phyloP scores from a whole-genome alignment of 2,888 invertebrate genomes.

The Chesias legatella region DNA sequence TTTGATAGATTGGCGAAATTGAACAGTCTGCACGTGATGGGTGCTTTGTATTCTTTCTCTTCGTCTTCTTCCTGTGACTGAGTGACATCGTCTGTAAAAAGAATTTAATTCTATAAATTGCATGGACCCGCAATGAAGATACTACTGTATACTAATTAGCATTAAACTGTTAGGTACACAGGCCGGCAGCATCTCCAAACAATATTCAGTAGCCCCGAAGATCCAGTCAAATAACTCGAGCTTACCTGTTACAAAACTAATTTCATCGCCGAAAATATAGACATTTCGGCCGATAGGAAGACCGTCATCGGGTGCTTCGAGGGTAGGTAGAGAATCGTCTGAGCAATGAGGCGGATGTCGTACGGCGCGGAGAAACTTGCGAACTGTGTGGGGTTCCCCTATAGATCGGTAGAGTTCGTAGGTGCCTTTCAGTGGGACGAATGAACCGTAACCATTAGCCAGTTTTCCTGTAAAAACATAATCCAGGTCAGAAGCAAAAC shows the following conservation, averaged over 20 bases:
- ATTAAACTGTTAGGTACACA: no score
- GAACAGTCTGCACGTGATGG: constrained; percentile 40
- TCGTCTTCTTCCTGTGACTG: constrained; percentile 20
- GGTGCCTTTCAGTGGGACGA: constrained; percentile 62
- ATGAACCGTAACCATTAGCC: constrained; percentile 50
- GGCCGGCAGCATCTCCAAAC: no score
- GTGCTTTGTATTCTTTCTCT: constrained; percentile 9
- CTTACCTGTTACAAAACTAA: constrained; percentile 53
- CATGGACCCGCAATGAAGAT: no score
- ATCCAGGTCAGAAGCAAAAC: no score
- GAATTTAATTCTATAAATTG: no score
- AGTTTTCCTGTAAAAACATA: constrained; percentile 45
- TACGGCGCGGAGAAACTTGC: constrained; percentile 54
- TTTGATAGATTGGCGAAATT: constrained; percentile 60
- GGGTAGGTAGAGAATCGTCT: constrained; percentile 33
- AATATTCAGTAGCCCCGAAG: no score
- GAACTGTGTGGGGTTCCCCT: constrained; percentile 71
- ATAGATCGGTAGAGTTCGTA: constrained; percentile 66
- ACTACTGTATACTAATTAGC: no score
- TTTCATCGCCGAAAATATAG: constrained; percentile 58
- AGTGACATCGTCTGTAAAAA: constrained; percentile 40
- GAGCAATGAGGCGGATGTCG: constrained; percentile 44
- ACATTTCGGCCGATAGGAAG: constrained; percentile 52
- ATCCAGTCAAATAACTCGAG: no score
- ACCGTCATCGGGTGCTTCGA: constrained; percentile 39